Evolutionary conservation across 2,888 invertebrate species (phyloP).

Genomic region (Choristoneura rosaceana): DNA sequence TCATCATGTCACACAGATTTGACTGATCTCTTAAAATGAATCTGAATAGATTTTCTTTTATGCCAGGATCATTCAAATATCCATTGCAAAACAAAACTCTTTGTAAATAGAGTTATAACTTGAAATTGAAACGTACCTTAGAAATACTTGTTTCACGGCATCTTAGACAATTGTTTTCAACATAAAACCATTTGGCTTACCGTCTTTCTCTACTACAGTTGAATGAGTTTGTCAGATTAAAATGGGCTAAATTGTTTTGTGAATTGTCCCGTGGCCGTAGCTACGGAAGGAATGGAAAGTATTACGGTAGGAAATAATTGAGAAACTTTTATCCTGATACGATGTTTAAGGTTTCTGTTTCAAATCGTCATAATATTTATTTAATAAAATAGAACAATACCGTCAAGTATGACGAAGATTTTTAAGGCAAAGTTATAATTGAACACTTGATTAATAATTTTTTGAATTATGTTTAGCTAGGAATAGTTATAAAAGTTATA

Average conservation of each 20-base stretch:
- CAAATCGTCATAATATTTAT: neutral
- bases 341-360: constrained; percentile 1
- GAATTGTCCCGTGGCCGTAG: constrained; percentile 22
- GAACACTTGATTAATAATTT: too few relatives aligned
- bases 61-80: neutral
- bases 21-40: neutral
- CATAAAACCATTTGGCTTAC: constrained; percentile 60
- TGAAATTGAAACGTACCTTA: constrained; percentile 27
- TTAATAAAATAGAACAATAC: neutral
- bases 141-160: constrained; percentile 50
- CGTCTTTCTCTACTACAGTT: constrained; percentile 52
- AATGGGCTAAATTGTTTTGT: constrained; percentile 36
- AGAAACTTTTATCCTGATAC: constrained; percentile 20
- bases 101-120: neutral
- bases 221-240: constrained; percentile 50
- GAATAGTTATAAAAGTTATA: too few relatives aligned
- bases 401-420: neutral
- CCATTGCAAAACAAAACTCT: neutral
- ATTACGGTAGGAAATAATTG: constrained; percentile 16
- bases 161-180: constrained; percentile 62
- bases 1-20: neutral
- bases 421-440: too few relatives aligned
- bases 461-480: too few relatives aligned
- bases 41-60: neutral
- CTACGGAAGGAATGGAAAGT: constrained; percentile 9